Base-by-base conservation (phyloP, 2,797 vertebrate species). In the Rhodeus uyekii region DNA sequence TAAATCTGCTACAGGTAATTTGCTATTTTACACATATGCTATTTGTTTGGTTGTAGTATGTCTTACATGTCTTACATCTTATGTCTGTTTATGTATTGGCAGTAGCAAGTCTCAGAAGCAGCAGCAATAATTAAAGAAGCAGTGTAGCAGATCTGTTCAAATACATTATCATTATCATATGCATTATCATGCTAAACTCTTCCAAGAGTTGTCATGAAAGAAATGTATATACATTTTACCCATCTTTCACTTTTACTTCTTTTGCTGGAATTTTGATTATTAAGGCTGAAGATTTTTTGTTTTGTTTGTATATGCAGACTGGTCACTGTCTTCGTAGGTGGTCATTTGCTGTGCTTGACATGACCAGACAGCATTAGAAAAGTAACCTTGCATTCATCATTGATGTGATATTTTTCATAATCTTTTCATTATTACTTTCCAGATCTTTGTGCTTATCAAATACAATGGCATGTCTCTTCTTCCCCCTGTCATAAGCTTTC, bases 361-460 rank as follows among this genome's bases (percentile, higher is more conserved):
- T 46, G 13, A 44, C 27, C 39, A 84, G 86, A 81, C 67, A 63
- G 42, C 44, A 34, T 64, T 69, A 58, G 55, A 76, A 32, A 58
- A 50, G 58, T 64, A 65, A 77, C 32, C 67, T 84, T 84, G 76
- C 68, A 80, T 86, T 86, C 80, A 84, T 84, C 68, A 58, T 36
- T 38, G 69, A 32, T 29, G 42, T 73, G 75, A 65, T 68, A 73
- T 64, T 86, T 76, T 80, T 84, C 58, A 75, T 87, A 80, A 83
- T 80, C 64, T 67, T 84, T 80, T 61, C 60, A 77, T 78, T 86
- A 84, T 87, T 87, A 55, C 76, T 80, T 87, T 87, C 76, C 5
- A 83, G 81, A 86, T 82, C 65, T 73, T 72, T 74, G 50, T 48
- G 78, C 81, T 74, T 74, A 80, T 87, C 73, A 78, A 81, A 83